These are phyloP conservation scores for Chrysina gloriosa DNA, from an alignment of 2,888 invertebrate genomes.

Conservation along the genomic window DNA sequence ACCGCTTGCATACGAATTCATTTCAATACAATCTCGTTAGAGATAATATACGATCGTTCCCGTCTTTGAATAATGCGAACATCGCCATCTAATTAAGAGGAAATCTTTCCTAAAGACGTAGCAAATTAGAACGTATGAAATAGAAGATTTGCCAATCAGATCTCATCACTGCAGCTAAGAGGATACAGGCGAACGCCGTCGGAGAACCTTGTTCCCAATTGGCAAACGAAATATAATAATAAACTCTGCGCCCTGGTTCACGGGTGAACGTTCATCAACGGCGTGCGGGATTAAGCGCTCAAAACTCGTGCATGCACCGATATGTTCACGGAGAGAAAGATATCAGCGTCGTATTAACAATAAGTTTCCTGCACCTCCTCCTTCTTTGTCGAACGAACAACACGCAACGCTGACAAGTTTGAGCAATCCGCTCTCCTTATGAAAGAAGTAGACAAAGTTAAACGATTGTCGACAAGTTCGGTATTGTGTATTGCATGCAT, in stretches of 20 bases:
- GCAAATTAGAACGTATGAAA: slow-evolving; percentile 5
- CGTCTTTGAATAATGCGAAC: neutral
- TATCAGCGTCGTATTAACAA: neutral
- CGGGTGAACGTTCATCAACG: slow-evolving; percentile 8
- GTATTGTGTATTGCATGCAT: neutral
- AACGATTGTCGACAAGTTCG: slow-evolving; percentile 1
- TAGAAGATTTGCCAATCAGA: slow-evolving; percentile 30
- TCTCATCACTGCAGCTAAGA: slow-evolving; percentile 13
- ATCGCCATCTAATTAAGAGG: slow-evolving; percentile 10
- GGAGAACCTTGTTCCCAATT: slow-evolving; percentile 28
- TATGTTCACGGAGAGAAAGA: neutral
- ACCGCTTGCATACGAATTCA: neutral
- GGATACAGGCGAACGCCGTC: slow-evolving; percentile 5
- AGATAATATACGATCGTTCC: neutral
- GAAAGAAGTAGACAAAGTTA: neutral
- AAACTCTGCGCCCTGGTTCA: neutral
- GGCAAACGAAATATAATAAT: slow-evolving; percentile 30
- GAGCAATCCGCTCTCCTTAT: slow-evolving; percentile 16
- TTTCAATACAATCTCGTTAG: neutral
- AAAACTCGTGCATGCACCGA: slow-evolving; percentile 18
- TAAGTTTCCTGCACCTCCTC: neutral
- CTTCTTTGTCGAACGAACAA: neutral
- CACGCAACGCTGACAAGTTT: slow-evolving; percentile 13
- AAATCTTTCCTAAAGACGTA: neutral
- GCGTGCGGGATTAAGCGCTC: neutral